Evolutionary conservation across 2,797 vertebrate species (phyloP), one percentile per base, ranked within the genome.

Genomic region (Adelosebastes latens): DNA sequence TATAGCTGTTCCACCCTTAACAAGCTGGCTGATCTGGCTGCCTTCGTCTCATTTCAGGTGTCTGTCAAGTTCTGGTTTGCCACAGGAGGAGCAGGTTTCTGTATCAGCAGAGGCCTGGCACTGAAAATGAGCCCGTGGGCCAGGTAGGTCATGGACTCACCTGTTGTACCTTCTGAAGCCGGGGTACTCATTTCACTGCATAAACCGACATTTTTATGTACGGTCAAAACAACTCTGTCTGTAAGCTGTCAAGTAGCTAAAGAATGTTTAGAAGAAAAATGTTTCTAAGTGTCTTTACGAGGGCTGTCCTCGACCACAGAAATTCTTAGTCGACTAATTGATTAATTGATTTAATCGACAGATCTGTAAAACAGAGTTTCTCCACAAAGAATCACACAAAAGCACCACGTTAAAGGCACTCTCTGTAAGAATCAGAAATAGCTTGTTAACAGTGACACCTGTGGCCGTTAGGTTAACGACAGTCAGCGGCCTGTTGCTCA

Each of bases 91-190:
- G 98, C 98, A 5, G 98, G 98, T 0, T 99, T 99, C 94, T 99
- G 98, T 80, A 97, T 99, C 88, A 99, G 98, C 93, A 95, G 98
- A 89, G 98, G 98, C 49, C 96, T 99, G 49, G 98, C 98, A 8
- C 96, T 99, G 82, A 99, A 99, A 89, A 99, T 99, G 98, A 99
- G 98, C 84, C 98, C 98, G 0, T 99, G 98, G 98, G 98, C 98
- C 79, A 98, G 98, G 98, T 98, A 90, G 24, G 89, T 67, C 13
- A 12, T 5, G 22, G 18, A 29, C 13, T 34, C 20, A 24, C 4
- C 8, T 36, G 4, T 62, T 12, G 4, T 34, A n/a, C 27, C 18
- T 22, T 20, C 34, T 32, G 24, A 60, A 36, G 7, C 12, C 58
- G 18, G 8, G 4, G 6, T 22, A 27, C 39, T 18, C 4, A 6